Evolutionary conservation across 1,140 invertebrate species (phyloP).

Genomic region (Helicoverpa zea): DNA sequence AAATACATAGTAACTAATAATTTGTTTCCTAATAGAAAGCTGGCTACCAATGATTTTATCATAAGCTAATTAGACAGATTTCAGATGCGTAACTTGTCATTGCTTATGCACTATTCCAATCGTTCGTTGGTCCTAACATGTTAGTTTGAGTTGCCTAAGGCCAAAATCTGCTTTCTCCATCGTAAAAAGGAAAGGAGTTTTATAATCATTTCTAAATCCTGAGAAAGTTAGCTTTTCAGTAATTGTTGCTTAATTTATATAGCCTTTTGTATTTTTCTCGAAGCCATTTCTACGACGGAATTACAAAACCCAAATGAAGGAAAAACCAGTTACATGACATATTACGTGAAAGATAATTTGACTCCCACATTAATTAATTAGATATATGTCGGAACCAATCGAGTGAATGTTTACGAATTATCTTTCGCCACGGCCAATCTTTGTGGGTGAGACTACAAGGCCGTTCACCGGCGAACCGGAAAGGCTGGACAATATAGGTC

Average conservation of each 20-base stretch:
- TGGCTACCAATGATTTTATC: background rate
- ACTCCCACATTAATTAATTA: slow-evolving; percentile 30
- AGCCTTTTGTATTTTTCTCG: background rate
- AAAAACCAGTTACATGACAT: slow-evolving; percentile 1
- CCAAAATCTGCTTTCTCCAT: slow-evolving; percentile 29
- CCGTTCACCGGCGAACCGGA: slow-evolving; percentile 55
- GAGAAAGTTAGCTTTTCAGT: slow-evolving; percentile 9
- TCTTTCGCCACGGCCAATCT: slow-evolving; percentile 50
- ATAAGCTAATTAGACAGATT: background rate
- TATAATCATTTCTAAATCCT: slow-evolving; percentile 29
- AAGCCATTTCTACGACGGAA: background rate
- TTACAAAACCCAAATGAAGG: background rate
- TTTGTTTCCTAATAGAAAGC: too few relatives aligned
- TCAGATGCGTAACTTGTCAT: background rate
- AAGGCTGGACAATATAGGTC: slow-evolving; percentile 58
- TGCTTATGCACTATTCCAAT: slow-evolving; percentile 23
- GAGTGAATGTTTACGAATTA: slow-evolving; percentile 44
- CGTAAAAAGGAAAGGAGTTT: slow-evolving; percentile 37
- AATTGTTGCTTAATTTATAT: background rate
- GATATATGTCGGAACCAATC: slow-evolving; percentile 36
- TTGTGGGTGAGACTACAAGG: slow-evolving; percentile 55
- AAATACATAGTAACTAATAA: too few relatives aligned
- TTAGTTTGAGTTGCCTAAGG: slow-evolving; percentile 28
- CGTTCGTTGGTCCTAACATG: slow-evolving; percentile 22
- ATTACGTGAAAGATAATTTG: slow-evolving; percentile 25